These are phyloP conservation scores for Phylloscopus trochiloides DNA, from an alignment of 2,113 vertebrate genomes.

Conservation along the genomic window DNA sequence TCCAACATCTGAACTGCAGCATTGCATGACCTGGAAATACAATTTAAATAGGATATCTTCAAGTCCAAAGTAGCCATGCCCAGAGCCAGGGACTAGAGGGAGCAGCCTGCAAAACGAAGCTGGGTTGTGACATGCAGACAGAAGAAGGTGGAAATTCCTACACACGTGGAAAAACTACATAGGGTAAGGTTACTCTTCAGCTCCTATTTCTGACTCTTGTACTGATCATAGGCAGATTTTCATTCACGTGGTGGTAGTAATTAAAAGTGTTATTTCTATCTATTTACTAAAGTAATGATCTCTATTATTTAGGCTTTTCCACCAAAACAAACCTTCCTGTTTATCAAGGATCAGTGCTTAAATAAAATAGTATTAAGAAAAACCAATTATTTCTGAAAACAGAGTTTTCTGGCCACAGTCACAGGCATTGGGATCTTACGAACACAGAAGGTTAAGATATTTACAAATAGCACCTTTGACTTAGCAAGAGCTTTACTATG, in stretches of 20 bases:
- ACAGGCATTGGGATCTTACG: fast-evolving
- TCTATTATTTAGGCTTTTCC: not conserved
- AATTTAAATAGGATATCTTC: not conserved
- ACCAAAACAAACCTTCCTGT: not conserved
- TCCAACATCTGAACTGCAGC: not conserved
- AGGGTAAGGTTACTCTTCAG: not conserved
- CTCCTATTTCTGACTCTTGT: not conserved
- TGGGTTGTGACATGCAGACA: not conserved
- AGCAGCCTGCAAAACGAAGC: not conserved
- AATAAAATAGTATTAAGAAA: not conserved
- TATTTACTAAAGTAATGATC: not conserved
- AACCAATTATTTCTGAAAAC: not conserved
- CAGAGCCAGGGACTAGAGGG: not conserved
- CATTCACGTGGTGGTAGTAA: not conserved
- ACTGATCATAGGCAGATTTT: not conserved
- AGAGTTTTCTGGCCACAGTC: not conserved
- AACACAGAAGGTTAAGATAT: not conserved
- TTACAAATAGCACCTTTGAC: not conserved
- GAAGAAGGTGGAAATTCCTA: not conserved
- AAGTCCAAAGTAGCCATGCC: not conserved
- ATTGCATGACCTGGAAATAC: not conserved
- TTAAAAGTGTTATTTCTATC: not conserved
- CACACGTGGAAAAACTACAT: fast-evolving
- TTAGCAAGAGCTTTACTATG: not conserved
- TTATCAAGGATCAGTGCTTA: not conserved